A percentile compares a stretch with the other conserved stretches of the same genome.
phyloP scores from a whole-genome alignment of 2,797 vertebrate species.

The Pangasius macronema region DNA sequence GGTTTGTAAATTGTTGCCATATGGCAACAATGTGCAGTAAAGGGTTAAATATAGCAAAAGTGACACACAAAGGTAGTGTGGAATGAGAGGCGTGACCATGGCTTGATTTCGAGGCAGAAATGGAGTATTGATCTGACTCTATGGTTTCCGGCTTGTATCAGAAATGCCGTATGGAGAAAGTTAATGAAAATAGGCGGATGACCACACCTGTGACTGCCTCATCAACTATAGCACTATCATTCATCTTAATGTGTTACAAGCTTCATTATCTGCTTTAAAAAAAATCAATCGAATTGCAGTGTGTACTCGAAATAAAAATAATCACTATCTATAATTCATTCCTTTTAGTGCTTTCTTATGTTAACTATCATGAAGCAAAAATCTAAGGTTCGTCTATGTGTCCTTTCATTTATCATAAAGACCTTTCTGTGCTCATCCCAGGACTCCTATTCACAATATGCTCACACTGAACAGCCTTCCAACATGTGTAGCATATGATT shows the following conservation, averaged over 20 bases:
- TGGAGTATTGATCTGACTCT: slow-evolving; percentile 65
- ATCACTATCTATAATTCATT: background rate
- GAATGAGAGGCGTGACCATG: slow-evolving; percentile 14
- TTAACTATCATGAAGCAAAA: background rate
- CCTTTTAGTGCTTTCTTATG: background rate
- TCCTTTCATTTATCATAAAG: background rate
- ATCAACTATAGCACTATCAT: background rate
- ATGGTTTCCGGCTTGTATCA: slow-evolving; percentile 42
- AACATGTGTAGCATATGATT: background rate
- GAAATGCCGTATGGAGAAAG: slow-evolving; percentile 55
- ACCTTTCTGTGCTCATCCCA: background rate
- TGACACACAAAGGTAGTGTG: slow-evolving; percentile 27
- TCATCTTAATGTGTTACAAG: background rate
- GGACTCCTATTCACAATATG: background rate
- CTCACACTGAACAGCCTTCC: background rate
- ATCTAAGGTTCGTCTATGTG: background rate
- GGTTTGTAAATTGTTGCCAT: too few species aligned
- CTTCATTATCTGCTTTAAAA: background rate
- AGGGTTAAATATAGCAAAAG: slow-evolving; percentile 15
- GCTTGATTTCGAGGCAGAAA: slow-evolving; percentile 34
- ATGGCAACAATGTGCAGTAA: too few species aligned
- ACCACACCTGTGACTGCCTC: background rate
- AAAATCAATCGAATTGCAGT: background rate
- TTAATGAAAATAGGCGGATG: slow-evolving; percentile 66
- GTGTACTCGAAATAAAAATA: background rate